A percentile compares a stretch with the other conserved stretches of the same genome.
phyloP scores from a whole-genome alignment of 2,888 invertebrate species.

The Acrobasis repandana region DNA sequence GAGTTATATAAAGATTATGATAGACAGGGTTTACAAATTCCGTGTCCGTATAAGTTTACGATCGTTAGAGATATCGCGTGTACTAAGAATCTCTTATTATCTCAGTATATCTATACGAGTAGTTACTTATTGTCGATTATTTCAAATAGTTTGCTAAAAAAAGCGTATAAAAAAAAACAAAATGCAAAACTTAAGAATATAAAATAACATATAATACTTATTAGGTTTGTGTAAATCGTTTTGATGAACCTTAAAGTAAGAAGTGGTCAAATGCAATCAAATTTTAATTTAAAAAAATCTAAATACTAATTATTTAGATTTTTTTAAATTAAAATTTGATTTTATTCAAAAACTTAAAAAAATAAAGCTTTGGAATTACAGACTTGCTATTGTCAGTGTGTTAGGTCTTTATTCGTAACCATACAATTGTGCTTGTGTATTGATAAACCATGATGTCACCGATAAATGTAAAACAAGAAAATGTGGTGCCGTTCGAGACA shows the following conservation, averaged over 20 bases:
- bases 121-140: background rate
- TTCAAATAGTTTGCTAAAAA: background rate
- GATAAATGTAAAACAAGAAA: background rate
- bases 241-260: no score
- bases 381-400: no score
- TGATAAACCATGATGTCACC: background rate
- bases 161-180: background rate
- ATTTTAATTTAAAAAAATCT: background rate
- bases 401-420: no score
- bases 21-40: background rate
- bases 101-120: background rate
- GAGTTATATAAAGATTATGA: background rate
- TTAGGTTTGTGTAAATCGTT: no score
- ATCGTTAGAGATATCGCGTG: background rate
- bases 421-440: background rate
- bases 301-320: background rate
- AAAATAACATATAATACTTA: no score
- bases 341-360: no score
- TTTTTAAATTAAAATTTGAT: no score
- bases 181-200: background rate
- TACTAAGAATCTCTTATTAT: background rate
- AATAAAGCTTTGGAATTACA: no score
- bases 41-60: slow-evolving; percentile 5
- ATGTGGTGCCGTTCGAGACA: slow-evolving; percentile 2
- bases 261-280: no score